phyloP scores from a whole-genome alignment of 2,113 vertebrate species.

The Empidonax alnorum region DNA sequence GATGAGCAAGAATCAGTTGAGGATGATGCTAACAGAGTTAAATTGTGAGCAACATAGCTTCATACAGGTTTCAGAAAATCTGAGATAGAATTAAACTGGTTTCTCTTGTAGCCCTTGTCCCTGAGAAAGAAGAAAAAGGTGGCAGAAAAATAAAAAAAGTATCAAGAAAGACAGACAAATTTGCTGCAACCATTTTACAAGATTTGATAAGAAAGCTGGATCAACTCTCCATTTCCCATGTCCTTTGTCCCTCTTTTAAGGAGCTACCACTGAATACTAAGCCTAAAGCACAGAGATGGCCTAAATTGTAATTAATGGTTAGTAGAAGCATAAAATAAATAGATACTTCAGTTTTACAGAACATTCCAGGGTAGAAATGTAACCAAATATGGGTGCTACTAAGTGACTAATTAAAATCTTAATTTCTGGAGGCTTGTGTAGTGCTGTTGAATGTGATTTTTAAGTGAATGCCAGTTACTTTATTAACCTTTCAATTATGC shows the following conservation, averaged over 20 bases:
- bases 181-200: not conserved
- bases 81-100: not conserved
- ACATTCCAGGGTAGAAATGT: not conserved
- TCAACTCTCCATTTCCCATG: not conserved
- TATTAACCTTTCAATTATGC: not conserved
- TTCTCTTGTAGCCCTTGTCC: not conserved
- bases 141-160: not conserved
- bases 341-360: not conserved
- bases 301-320: not conserved
- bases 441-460: not conserved
- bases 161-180: not conserved
- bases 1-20: not conserved
- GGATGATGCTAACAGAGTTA: not conserved
- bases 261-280: not conserved
- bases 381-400: not conserved
- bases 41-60: not conserved
- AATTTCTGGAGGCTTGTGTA: not conserved
- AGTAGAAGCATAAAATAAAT: not conserved
- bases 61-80: not conserved
- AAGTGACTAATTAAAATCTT: not conserved
- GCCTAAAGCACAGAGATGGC: not conserved
- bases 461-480: not conserved
- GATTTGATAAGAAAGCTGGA: not conserved
- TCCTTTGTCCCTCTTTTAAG: not conserved
- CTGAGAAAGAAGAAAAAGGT: not conserved